These are phyloP conservation scores for Thaumatotibia leucotreta DNA, from an alignment of 1,140 invertebrate species.

Conservation along the genomic window DNA sequence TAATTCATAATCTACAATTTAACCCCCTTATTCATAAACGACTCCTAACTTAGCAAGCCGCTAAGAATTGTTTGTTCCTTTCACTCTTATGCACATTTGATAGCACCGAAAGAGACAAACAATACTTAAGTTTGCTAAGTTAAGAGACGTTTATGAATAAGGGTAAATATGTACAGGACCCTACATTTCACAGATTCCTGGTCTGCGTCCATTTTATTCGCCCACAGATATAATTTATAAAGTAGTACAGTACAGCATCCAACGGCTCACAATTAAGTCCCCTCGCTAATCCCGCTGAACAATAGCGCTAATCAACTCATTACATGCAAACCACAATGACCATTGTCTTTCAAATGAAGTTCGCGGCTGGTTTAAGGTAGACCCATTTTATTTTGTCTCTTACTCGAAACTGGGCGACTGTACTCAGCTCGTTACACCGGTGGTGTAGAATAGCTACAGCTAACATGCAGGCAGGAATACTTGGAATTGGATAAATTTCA, in stretches of 20 bases:
- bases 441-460: too few species aligned
- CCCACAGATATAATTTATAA: too few species aligned
- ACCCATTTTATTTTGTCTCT: neutral
- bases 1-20: too few species aligned
- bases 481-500: neutral
- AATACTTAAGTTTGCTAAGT: too few species aligned
- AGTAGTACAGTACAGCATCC: neutral
- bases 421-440: neutral
- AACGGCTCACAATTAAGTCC: neutral
- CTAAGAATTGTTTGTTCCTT: too few species aligned
- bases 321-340: conserved; percentile 1
- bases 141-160: too few species aligned
- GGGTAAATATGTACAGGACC: too few species aligned
- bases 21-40: too few species aligned
- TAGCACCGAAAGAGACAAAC: too few species aligned
- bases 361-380: neutral
- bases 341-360: neutral
- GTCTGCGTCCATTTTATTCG: neutral
- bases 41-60: too few species aligned
- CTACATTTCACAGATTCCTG: too few species aligned
- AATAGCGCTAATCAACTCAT: conserved; percentile 8
- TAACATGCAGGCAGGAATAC: neutral
- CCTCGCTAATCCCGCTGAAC: neutral
- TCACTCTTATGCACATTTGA: too few species aligned
- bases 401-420: neutral